Evolutionary conservation across 2,797 vertebrate genomes (phyloP).

Genomic region (Diplodus puntazzo): DNA sequence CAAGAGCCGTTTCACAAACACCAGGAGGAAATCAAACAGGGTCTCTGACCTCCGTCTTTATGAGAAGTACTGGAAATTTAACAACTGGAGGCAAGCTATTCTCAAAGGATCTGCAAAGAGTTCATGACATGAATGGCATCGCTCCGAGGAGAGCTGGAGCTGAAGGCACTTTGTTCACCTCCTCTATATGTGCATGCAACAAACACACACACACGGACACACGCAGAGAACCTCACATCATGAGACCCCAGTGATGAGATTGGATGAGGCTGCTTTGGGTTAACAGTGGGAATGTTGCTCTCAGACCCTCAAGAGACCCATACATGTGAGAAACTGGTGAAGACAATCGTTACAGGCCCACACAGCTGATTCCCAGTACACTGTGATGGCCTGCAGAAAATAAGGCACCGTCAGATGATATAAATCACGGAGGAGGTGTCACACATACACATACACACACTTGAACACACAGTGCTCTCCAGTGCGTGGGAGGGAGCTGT

Average conservation of each 20-base stretch:
- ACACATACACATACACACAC: conserved; percentile 28
- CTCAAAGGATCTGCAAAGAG: conserved; percentile 23
- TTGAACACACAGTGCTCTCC: conserved; percentile 29
- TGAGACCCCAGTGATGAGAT: conserved; percentile 39
- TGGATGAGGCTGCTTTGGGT: conserved; percentile 37
- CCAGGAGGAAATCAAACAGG: background rate
- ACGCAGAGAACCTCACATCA: background rate
- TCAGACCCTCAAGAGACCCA: conserved; percentile 29
- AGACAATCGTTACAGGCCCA: conserved; percentile 68
- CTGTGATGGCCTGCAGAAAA: conserved; percentile 65
- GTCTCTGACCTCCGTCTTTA: conserved; percentile 13
- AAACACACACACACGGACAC: background rate
- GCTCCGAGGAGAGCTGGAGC: conserved; percentile 25
- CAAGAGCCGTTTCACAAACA: conserved; percentile 8
- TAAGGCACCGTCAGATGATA: conserved; percentile 69
- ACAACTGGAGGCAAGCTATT: conserved; percentile 32
- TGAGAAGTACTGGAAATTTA: conserved; percentile 15
- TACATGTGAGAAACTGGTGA: conserved; percentile 48
- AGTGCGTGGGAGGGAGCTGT: conserved; percentile 69
- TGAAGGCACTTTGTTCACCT: conserved; percentile 16
- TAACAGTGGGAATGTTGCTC: conserved; percentile 21
- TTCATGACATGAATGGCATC: conserved; percentile 32
- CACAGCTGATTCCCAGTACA: conserved; percentile 70
- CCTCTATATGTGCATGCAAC: conserved; percentile 8
- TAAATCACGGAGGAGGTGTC: conserved; percentile 71